A percentile compares a stretch with the other conserved stretches of the same genome.
phyloP scores from a whole-genome alignment of 2,888 invertebrate species.

The Pachliopta kotzebuea region DNA sequence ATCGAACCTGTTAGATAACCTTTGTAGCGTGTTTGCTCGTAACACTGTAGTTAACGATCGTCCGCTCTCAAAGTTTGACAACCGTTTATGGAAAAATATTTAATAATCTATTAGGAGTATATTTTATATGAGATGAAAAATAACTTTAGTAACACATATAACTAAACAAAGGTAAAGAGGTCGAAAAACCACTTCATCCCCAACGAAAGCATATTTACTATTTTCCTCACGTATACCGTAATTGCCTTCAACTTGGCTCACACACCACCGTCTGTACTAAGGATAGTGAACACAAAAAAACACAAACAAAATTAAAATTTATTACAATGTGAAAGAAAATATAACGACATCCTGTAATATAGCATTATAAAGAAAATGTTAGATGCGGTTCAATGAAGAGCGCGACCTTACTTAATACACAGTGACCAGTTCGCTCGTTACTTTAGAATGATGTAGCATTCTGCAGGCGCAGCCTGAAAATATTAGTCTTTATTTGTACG shows the following conservation, averaged over 20 bases:
- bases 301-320: no score
- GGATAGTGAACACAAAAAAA: not conserved
- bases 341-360: not conserved
- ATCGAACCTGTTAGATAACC: slow-evolving; percentile 7
- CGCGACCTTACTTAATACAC: slow-evolving; percentile 1
- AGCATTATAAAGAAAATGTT: not conserved
- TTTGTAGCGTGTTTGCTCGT: not conserved
- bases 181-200: not conserved
- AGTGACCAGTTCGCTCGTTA: slow-evolving; percentile 1
- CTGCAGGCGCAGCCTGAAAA: not conserved
- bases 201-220: not conserved
- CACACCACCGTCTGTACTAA: not conserved
- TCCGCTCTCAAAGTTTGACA: not conserved
- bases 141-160: no score
- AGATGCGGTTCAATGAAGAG: not conserved
- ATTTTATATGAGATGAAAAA: not conserved
- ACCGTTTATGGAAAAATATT: no score
- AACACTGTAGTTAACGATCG: not conserved
- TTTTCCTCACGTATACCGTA: not conserved
- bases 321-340: not conserved
- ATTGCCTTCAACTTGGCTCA: not conserved
- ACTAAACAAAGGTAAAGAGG: no score
- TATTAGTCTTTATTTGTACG: not conserved
- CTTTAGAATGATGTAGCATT: not conserved
- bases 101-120: no score